Evolutionary conservation across 2,797 vertebrate genomes (phyloP), one percentile per base, ranked within the genome.

Genomic region (Hozukius guyotensis): DNA sequence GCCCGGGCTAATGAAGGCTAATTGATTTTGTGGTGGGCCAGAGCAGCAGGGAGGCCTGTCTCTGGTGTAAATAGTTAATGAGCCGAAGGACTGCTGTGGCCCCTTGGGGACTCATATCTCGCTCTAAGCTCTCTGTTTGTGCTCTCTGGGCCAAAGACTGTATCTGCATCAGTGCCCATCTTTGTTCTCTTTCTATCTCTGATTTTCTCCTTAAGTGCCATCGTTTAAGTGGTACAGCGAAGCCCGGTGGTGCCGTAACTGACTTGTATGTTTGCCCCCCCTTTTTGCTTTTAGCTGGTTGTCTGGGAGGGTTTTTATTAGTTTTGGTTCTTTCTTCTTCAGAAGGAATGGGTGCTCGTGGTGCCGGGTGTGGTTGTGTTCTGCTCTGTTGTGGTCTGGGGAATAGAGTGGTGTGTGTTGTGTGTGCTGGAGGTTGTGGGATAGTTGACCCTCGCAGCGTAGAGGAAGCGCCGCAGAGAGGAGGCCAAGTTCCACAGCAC

Each of bases 61-160:
- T 97, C 96, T 96, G 94, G 94, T 97, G 96, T 98, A 98, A 98
- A 99, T 99, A 98, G 96, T 99, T 99, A 97, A 99, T 99, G 97
- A 99, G 97, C 96, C 96, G 95, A 96, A 96, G 96, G 96, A 97
- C 97, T 97, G 97, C 97, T 97, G 97, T 96, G 96, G 96, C 96
- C 97, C 97, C 92, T 95, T 95, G 93, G 92, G 91, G 92, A 93
- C 79, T 84, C 91, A 77, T 94, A 94, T 94, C 94, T 92, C 67
- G 68, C 89, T 90, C 91, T 79, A 87, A 90, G 84, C 91, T 85
- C 87, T 92, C 88, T 94, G 92, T 93, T 91, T 92, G 93, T 90
- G 80, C 84, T 94, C 90, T 89, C 80, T 68, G 62, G 84, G 81
- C 89, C 84, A 85, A 78, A 91, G 91, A 91, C 90, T 83, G 68